Evolutionary conservation across 2,113 vertebrate species (phyloP).

Genomic region (Diphyllodes magnificus): DNA sequence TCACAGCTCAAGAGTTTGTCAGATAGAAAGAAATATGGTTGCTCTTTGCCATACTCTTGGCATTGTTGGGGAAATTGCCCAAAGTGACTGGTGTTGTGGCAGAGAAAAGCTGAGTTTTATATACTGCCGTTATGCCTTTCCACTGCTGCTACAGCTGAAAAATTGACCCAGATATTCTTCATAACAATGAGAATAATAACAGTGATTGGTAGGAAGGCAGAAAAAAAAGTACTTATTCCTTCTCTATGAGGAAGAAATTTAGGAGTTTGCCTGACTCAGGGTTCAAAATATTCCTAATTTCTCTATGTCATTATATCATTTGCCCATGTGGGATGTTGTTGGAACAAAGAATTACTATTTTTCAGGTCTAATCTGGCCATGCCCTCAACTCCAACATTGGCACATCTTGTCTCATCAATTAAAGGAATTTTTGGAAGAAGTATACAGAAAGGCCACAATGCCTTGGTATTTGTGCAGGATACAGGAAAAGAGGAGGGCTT

Average conservation of each 20-base stretch:
- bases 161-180: not conserved
- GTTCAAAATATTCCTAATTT: not conserved
- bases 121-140: not conserved
- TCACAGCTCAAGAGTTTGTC: not conserved
- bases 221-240: not conserved
- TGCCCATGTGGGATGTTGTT: not conserved
- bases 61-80: not conserved
- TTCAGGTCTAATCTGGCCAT: not conserved
- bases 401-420: not conserved
- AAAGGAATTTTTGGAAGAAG: not conserved
- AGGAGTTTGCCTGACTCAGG: not conserved
- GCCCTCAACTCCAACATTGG: not conserved
- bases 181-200: not conserved
- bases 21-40: not conserved
- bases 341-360: not conserved
- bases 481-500: not conserved
- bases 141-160: not conserved
- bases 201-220: not conserved
- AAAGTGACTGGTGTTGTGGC: not conserved
- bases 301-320: not conserved
- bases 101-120: not conserved
- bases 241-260: not conserved
- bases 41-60: not conserved
- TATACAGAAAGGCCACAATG: not conserved
- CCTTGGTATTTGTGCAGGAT: not conserved